phyloP scores from a whole-genome alignment of 2,888 invertebrate species.

The Ferrisia virgata region DNA sequence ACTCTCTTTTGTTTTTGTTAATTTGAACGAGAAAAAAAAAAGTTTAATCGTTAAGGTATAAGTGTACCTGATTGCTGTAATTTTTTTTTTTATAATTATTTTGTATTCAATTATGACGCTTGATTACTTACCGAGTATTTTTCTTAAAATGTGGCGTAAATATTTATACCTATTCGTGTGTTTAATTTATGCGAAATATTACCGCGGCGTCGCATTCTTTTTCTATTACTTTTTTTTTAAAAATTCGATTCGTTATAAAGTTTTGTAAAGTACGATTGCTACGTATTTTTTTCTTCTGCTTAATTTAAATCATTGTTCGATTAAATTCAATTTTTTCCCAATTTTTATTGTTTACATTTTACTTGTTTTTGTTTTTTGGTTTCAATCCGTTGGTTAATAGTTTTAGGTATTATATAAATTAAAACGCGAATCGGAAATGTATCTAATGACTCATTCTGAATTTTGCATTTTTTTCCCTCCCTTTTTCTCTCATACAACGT shows the following conservation, averaged over 20 bases:
- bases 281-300: background rate
- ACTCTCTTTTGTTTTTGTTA: background rate
- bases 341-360: background rate
- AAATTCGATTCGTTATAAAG: background rate
- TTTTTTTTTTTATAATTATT: background rate
- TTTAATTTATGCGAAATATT: background rate
- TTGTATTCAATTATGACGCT: background rate
- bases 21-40: background rate
- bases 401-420: background rate
- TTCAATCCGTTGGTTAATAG: background rate
- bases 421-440: background rate
- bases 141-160: background rate
- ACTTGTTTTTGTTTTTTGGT: background rate
- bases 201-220: background rate
- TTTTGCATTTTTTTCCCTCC: background rate
- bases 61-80: background rate
- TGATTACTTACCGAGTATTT: background rate
- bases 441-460: background rate
- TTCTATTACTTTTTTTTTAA: background rate
- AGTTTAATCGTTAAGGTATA: background rate
- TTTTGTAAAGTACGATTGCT: background rate
- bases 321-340: background rate
- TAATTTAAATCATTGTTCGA: background rate
- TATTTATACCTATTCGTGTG: no score
- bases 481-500: background rate